A percentile compares a stretch with the other conserved stretches of the same genome.
Evolutionary conservation across 2,797 vertebrate genomes (phyloP).

Genomic region (Diplodus puntazzo): DNA sequence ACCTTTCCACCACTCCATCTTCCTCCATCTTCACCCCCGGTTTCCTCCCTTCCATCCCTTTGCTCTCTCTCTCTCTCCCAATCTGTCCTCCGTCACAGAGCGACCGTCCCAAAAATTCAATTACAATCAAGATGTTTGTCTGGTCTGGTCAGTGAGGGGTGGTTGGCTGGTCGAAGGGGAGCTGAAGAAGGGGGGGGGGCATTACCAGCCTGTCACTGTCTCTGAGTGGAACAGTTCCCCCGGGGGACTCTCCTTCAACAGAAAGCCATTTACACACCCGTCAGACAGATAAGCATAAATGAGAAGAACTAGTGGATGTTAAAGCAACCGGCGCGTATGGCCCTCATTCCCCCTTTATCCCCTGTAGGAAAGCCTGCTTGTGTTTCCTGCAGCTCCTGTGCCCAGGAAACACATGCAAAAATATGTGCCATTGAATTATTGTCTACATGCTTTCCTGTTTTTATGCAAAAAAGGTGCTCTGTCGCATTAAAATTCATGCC

Average conservation of each 20-base stretch:
- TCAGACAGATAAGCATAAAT: conserved; percentile 77
- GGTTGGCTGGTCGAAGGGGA: conserved; percentile 48
- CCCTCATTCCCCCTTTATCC: conserved; percentile 43
- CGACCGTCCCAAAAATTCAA: conserved; percentile 84
- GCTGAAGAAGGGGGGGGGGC: conserved; percentile 9
- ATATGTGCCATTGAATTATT: conserved; percentile 4
- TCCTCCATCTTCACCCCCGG: conserved; percentile 50
- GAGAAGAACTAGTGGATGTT: conserved; percentile 68
- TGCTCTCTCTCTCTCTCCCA: conserved; percentile 34
- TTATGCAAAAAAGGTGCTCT: conserved; percentile 24
- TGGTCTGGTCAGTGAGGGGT: conserved; percentile 61
- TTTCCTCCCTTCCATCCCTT: conserved; percentile 19
- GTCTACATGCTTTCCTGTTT: conserved; percentile 1
- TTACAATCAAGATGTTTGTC: conserved; percentile 87
- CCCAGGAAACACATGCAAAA: conserved; percentile 8
- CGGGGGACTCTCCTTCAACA: conserved; percentile 68
- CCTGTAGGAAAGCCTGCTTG: conserved; percentile 17
- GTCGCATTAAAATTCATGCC: conserved; percentile 9
- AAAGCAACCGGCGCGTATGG: conserved; percentile 50
- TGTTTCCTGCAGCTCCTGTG: conserved; percentile 1
- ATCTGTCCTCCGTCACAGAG: conserved; percentile 68
- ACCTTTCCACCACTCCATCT: conserved; percentile 69
- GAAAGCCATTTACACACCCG: conserved; percentile 80
- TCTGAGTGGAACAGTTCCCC: conserved; percentile 71
- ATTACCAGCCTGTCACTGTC: conserved; percentile 82